Evolutionary conservation across 2,888 invertebrate species (phyloP).

Genomic region (Subacronicta megacephala): DNA sequence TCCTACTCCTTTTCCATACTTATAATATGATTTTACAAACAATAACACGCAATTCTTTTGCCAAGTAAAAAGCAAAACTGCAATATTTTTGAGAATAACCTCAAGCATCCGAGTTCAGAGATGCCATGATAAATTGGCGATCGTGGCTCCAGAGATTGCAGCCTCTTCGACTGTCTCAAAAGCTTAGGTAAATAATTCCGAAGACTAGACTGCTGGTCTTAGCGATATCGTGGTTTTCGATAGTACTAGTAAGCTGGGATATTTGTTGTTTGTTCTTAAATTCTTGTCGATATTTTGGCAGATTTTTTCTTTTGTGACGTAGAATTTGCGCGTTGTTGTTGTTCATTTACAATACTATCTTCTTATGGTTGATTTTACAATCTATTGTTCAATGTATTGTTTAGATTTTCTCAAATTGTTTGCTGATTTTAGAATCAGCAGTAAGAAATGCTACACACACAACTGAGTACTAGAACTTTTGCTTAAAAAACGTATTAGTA

Average conservation of each 20-base stretch:
- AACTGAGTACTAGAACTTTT: too few species aligned
- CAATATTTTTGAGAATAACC: conserved; percentile 41
- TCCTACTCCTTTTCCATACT: too few species aligned
- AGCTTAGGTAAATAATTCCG: conserved; percentile 75
- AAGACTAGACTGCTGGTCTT: conserved; percentile 38
- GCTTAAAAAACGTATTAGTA: too few species aligned
- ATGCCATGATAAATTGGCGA: conserved; percentile 75
- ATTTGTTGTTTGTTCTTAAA: conserved; percentile 25
- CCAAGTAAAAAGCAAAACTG: conserved; percentile 7
- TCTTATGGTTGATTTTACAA: too few species aligned
- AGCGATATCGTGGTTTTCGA: conserved; percentile 31
- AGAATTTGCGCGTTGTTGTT: too few species aligned
- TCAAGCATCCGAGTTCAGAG: conserved; percentile 55
- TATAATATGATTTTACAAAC: background rate
- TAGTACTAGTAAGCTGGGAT: conserved; percentile 18
- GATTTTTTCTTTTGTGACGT: background rate
- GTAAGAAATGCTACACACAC: too few species aligned
- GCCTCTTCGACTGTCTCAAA: conserved; percentile 75
- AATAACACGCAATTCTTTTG: conserved; percentile 12
- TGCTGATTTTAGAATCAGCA: too few species aligned
- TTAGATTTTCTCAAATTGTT: too few species aligned
- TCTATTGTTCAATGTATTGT: too few species aligned
- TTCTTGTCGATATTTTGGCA: background rate
- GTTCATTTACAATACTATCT: too few species aligned
- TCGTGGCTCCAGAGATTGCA: conserved; percentile 62